A percentile compares a stretch with the other conserved stretches of the same genome.
Evolutionary conservation across 2,797 vertebrate species (phyloP).

Genomic region (Cygnus olor): DNA sequence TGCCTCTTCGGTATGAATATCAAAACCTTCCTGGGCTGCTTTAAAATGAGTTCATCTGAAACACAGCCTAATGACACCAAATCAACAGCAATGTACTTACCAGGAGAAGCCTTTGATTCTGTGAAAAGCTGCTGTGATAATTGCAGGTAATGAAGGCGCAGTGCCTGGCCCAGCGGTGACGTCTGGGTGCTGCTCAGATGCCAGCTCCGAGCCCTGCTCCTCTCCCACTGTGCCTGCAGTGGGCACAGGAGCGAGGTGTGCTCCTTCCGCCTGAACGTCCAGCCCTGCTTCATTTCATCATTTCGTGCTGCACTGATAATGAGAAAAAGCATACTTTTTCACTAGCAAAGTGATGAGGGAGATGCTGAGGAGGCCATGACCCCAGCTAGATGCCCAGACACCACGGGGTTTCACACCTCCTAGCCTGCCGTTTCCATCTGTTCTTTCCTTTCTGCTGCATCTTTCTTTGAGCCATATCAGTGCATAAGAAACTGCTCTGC

Average conservation of each 20-base stretch:
- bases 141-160: background rate
- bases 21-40: background rate
- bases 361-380: background rate
- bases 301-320: background rate
- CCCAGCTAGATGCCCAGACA: background rate
- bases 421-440: background rate
- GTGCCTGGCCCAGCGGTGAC: background rate
- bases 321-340: background rate
- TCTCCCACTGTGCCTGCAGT: fast-evolving
- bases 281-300: background rate
- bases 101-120: background rate
- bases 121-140: background rate
- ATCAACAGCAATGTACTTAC: fast-evolving
- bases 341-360: fast-evolving
- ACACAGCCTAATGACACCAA: background rate
- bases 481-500: background rate
- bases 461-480: background rate
- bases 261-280: background rate
- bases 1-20: background rate
- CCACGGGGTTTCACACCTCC: background rate
- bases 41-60: background rate
- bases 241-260: background rate
- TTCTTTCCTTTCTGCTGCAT: background rate
- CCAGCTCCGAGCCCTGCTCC: background rate
- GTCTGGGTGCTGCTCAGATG: fast-evolving